Conservation (phyloP, 1,140 invertebrate genomes). For the Aphis craccivora region DNA sequence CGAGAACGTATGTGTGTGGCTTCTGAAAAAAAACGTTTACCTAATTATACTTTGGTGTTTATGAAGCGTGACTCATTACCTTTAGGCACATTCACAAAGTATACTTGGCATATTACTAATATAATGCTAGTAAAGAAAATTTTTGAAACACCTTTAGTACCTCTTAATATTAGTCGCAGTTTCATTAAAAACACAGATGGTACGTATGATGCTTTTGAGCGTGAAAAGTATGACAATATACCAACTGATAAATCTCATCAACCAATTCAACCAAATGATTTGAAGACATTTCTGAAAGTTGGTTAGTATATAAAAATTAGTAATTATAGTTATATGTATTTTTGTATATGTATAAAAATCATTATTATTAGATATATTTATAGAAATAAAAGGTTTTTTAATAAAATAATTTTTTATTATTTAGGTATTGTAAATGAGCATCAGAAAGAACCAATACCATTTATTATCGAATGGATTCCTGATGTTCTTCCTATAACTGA, state of each 20-base stretch:
- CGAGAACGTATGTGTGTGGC: conserved; percentile 74
- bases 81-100: conserved; percentile 76
- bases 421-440: conserved; percentile 67
- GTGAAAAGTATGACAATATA: conserved; percentile 68
- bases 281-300: conserved; percentile 77
- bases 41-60: conserved; percentile 70
- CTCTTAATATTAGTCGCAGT: conserved; percentile 72
- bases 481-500: conserved; percentile 75
- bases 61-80: conserved; percentile 72
- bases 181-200: conserved; percentile 75
- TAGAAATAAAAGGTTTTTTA: conserved; percentile 52
- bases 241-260: conserved; percentile 66
- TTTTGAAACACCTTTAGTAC: conserved; percentile 75
- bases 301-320: conserved; percentile 65
- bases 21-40: conserved; percentile 73
- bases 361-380: conserved; percentile 36
- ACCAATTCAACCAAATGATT: conserved; percentile 72
- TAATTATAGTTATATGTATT: background rate
- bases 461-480: conserved; percentile 80
- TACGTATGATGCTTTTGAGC: conserved; percentile 71
- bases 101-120: conserved; percentile 79
- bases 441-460: conserved; percentile 73
- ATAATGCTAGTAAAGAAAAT: conserved; percentile 78
- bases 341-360: background rate
- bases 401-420: conserved; percentile 62